A percentile compares a stretch with the other conserved stretches of the same genome.
Evolutionary conservation across 2,797 vertebrate species (phyloP).

Genomic region (Amphiprion clarkii): DNA sequence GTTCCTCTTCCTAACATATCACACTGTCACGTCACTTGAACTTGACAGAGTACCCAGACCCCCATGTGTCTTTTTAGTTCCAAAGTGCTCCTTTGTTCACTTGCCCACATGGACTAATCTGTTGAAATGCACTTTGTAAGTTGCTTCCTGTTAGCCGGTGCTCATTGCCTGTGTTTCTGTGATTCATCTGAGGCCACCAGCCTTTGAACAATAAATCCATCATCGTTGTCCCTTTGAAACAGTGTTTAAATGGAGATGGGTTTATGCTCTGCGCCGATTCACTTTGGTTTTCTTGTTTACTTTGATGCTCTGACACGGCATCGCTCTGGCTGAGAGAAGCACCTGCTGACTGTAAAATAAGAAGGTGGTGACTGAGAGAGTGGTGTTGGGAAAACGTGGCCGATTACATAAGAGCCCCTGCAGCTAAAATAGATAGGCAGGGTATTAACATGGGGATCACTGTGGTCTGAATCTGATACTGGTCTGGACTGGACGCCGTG

Average conservation of each 20-base stretch:
- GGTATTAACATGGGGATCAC: slow-evolving; percentile 73
- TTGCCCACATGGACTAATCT: background rate
- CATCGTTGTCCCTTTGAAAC: background rate
- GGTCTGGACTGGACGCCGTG: slow-evolving; percentile 32
- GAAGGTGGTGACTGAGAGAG: slow-evolving; percentile 57
- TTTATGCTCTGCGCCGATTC: slow-evolving; percentile 18
- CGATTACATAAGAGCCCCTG: slow-evolving; percentile 64
- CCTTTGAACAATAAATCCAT: slow-evolving; percentile 16
- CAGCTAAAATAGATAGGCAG: slow-evolving; percentile 70
- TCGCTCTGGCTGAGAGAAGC: slow-evolving; percentile 35
- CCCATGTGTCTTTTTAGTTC: background rate
- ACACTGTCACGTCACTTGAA: background rate
- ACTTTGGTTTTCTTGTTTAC: slow-evolving; percentile 33
- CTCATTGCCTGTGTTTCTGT: slow-evolving; percentile 3
- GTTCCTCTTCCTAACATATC: background rate
- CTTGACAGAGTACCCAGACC: background rate
- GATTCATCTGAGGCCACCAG: background rate
- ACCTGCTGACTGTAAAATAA: slow-evolving; percentile 62
- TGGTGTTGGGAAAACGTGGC: slow-evolving; percentile 62
- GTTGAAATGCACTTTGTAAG: background rate
- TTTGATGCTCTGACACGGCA: slow-evolving; percentile 24
- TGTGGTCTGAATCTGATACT: slow-evolving; percentile 69
- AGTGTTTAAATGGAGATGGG: slow-evolving; percentile 14
- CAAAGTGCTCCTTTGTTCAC: background rate
- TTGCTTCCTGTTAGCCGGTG: slow-evolving; percentile 9